Evolutionary conservation across 2,888 invertebrate genomes (phyloP), one percentile per base, ranked within the genome.

Genomic region (Caenorhabditis sinica): DNA sequence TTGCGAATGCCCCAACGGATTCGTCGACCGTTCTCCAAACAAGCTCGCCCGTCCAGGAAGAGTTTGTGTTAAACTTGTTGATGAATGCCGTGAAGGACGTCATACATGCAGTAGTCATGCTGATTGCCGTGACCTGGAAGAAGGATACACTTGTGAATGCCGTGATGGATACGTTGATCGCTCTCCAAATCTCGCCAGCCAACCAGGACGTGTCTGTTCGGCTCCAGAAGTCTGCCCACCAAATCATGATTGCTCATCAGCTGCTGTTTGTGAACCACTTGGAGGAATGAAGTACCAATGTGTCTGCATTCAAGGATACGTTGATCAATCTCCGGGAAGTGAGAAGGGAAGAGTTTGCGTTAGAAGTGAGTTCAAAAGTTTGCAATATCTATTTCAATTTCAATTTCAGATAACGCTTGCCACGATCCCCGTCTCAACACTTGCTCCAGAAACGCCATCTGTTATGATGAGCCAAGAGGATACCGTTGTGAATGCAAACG

Each of bases 121-220:
- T 8, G 90, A 91, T 23, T 93, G 93, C 63, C 89, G 93, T 15
- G 93, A 93, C 60, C 84, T 92, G 43, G 92, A 92, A 82, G 91
- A 90, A 56, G 92, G 92, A 33, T 92, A 92, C 85, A 92, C 92
- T 11, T 93, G 93, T 82, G 93, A 93, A 79, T 93, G 93, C 87
- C 89, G 89, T 68, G 90, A 92, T 28, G 93, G 93, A 30, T 92
- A 89, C 60, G 84, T 93, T 25, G 93, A 93, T 87, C 86, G 91
- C 3, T 92, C 92, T 20, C 92, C 93, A 15, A 92, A 92, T 75
- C 80, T 92, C 60, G 89, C 88, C 33, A 82, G 86, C 33, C 92
- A 93, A 80, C 92, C 92, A 9, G 92, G 92, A 40, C 77, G 92
- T 30, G 91, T 92, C 23, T 92, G 92, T 71, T 87, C 88, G 15